A percentile compares a stretch with the other conserved stretches of the same genome.
These are phyloP conservation scores for Rhegmatorhina hoffmannsi DNA, from an alignment of 2,113 vertebrate genomes.

Conservation along the genomic window DNA sequence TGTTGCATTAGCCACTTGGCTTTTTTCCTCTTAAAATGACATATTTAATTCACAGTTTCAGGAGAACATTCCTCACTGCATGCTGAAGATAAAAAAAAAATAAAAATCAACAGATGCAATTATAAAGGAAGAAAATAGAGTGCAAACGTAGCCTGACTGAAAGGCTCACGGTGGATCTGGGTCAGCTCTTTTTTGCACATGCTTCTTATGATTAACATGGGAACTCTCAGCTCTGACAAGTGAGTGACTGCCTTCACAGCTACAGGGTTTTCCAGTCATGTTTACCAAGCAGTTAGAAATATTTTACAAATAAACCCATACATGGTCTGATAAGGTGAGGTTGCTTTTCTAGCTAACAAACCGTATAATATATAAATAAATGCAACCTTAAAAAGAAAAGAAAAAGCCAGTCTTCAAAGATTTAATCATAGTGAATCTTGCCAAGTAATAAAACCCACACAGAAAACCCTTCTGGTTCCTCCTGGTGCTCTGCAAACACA, in stretches of 20 bases:
- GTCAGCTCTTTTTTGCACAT: not conserved
- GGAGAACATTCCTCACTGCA: not conserved
- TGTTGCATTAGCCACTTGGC: not conserved
- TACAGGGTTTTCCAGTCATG: not conserved
- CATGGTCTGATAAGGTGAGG: not conserved
- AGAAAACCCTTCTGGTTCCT: not conserved
- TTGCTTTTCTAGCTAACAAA: not conserved
- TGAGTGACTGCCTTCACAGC: not conserved
- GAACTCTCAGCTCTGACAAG: slow-evolving; percentile 15
- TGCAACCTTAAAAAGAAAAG: not conserved
- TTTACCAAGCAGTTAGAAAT: not conserved
- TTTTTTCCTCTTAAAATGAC: not conserved
- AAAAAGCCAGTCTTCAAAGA: not conserved
- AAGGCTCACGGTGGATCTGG: not conserved
- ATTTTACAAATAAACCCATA: slow-evolving; percentile 9
- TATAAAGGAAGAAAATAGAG: slow-evolving; percentile 44
- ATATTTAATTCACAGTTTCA: slow-evolving; percentile 20
- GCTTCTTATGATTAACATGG: slow-evolving; percentile 12
- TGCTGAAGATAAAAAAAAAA: slow-evolving; percentile 31
- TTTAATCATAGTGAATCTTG: not conserved
- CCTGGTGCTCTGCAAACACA: not conserved
- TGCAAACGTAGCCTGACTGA: slow-evolving; percentile 9
- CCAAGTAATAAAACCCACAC: slow-evolving; percentile 22
- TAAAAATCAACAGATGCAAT: slow-evolving; percentile 28
- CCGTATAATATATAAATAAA: not conserved